Percentiles rank a stretch among this genome's conserved stretches.
These are phyloP conservation scores for Tridacna crocea DNA, from an alignment of 2,888 invertebrate species.

Conservation along the genomic window DNA sequence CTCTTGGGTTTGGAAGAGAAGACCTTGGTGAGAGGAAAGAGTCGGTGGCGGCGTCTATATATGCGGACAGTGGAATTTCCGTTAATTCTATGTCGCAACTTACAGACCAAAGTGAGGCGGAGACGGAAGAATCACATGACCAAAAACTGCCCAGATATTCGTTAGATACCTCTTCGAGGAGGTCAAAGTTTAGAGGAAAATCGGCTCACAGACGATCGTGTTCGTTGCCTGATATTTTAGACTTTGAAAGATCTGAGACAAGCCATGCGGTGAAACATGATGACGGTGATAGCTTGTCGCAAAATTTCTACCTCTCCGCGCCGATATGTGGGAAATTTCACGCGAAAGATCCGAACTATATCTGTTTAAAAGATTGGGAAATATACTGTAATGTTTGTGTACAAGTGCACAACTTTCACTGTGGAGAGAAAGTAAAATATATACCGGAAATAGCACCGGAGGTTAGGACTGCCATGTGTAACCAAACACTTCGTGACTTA, in stretches of 20 bases:
- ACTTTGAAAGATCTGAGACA: conserved; percentile 38
- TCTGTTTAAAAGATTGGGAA: conserved; percentile 61
- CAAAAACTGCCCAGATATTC: conserved; percentile 16
- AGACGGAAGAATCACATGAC: conserved; percentile 1
- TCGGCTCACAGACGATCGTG: conserved; percentile 42
- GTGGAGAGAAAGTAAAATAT: conserved; percentile 55
- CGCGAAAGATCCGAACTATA: conserved; percentile 47
- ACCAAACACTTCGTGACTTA: conserved; percentile 45
- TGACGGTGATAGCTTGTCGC: not conserved
- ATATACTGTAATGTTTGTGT: conserved; percentile 58
- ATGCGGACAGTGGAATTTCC: conserved; percentile 36
- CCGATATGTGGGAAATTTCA: conserved; percentile 52
- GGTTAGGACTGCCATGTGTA: conserved; percentile 34
- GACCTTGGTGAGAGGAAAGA: conserved; percentile 21
- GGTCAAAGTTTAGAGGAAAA: conserved; percentile 8
- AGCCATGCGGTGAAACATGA: not conserved
- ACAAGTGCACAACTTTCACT: conserved; percentile 58
- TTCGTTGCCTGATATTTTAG: conserved; percentile 58
- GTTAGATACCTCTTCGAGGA: conserved; percentile 16
- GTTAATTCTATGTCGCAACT: conserved; percentile 2
- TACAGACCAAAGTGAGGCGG: conserved; percentile 20
- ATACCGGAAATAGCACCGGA: conserved; percentile 63
- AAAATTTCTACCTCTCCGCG: not conserved
- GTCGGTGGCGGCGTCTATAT: conserved; percentile 11
- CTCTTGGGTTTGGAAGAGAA: not conserved